Base-by-base conservation (phyloP, 2,113 vertebrate species). In the Gallinago undulata region DNA sequence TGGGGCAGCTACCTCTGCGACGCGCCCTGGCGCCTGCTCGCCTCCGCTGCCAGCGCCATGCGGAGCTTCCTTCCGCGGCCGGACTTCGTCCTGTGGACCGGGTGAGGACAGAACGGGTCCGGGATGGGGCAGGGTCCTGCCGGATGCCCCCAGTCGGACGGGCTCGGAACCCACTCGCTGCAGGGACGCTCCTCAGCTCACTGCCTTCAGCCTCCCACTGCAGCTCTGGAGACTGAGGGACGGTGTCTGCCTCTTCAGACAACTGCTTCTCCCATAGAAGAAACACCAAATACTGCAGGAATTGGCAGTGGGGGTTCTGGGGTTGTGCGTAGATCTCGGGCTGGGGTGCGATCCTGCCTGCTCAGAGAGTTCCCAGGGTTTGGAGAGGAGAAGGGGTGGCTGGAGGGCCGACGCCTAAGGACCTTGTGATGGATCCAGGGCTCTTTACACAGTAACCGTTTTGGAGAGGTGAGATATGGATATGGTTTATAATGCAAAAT, bases 61-160 rank as follows among this genome's bases (percentile, higher is more conserved):
- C 98, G 96, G 94, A 51, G 23, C 22, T 98, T 98, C 47, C 97
- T 98, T 74, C 98, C 94, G 4, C 69, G 97, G 39, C 99, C 98
- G 4, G 99, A 99, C 97, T 99, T 99, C 97, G 99, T 99, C 72
- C 82, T 99, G 45, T 99, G 99, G 99, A 99, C 99, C 5, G 99
- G 99, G 99, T 99, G 97, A 98, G 97, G 84, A 23, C 5, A 7
- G 27, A 43, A 14, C 10, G 8, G 37, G 35, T 11, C 6, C 13
- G 48, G 48, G 14, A 6, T 6, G 67, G 18, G 37, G 23, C 35
- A 22, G 8, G 47, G 25, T 8, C 39, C 47, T 13, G n/a, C 21
- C 24, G 4, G 35, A 13, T 19, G 19, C 5, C 48, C 27, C 27
- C 28, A 7, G 13, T 11, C 4, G 25, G 30, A 5, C 6, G 19